These are phyloP conservation scores for Dolichopus griseipennis DNA, from an alignment of 2,888 invertebrate genomes.

Conservation along the genomic window DNA sequence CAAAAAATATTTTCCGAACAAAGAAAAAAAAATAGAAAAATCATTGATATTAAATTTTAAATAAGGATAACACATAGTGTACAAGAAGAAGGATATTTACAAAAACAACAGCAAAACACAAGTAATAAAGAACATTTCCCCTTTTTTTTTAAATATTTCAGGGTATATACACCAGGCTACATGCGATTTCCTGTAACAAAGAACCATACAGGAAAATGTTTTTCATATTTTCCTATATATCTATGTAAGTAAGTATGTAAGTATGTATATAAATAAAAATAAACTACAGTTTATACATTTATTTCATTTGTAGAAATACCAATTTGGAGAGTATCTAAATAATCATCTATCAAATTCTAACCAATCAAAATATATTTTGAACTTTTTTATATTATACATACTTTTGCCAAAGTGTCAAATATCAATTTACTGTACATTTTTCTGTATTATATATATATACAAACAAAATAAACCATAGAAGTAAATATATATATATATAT, in stretches of 20 bases:
- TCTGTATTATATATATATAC: not conserved
- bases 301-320: too few relatives aligned
- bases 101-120: not conserved
- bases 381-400: constrained; percentile 1
- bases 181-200: not conserved
- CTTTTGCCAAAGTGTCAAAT: constrained; percentile 2
- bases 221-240: not conserved
- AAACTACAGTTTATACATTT: not conserved
- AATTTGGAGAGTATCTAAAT: not conserved
- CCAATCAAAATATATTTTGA: not conserved
- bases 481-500: too few relatives aligned
- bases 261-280: not conserved
- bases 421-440: constrained; percentile 5
- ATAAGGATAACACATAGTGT: not conserved
- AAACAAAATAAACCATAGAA: too few relatives aligned
- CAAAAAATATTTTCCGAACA: not conserved
- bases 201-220: not conserved
- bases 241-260: not conserved
- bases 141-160: not conserved
- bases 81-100: not conserved
- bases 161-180: not conserved
- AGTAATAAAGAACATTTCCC: not conserved
- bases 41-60: not conserved
- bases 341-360: not conserved
- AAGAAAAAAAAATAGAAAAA: not conserved